Evolutionary conservation across 2,888 invertebrate species (phyloP), one percentile per base, ranked within the genome.

Genomic region (Heliconius erato): DNA sequence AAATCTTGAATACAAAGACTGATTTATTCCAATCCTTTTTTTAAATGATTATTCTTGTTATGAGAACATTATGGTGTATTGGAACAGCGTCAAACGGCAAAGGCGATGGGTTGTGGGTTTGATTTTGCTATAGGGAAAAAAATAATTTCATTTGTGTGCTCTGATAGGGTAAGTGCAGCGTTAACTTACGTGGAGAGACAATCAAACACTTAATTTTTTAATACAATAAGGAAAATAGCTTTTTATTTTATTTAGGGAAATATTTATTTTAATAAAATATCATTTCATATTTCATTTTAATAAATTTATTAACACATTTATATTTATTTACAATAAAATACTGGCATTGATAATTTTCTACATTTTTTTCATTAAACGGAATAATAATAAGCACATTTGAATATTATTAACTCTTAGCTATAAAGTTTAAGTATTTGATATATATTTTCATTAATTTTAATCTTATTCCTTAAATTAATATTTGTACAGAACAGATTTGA

Each of bases 281-380:
- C 84, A 84, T 84, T 80, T 87, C 86, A 87, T 85, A 88, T 91
- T 93, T 92, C 89, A 91, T 92, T 93, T 93, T 89, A 89, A 88
- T 86, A 84, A 88, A 91, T 94, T 94, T 94, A 95, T 93, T 94
- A 95, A 95, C 94, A 95, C 94, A 94, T 72, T 72, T 49, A 72
- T 95, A 95, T 95, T 94, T 95, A 95, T 95, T 94, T 95, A 95
- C 95, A 95, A 91, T 95, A 93, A 93, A 95, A 95, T 95, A 95
- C 95, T 95, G 95, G 95, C 94, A 93, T 94, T 92, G 90, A 94
- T 92, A 91, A 91, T 91, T 91, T 90, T 90, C 89, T 91, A 90
- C 88, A 90, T 86, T 89, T 89, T 89, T 90, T 89, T 89, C 86
- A 88, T 90, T 86, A 88, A 89, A 88, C 87, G 86, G 89, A 84